A percentile compares a stretch with the other conserved stretches of the same genome.
Conservation (phyloP, 2,888 invertebrate genomes). For the Bedellia somnulentella region DNA sequence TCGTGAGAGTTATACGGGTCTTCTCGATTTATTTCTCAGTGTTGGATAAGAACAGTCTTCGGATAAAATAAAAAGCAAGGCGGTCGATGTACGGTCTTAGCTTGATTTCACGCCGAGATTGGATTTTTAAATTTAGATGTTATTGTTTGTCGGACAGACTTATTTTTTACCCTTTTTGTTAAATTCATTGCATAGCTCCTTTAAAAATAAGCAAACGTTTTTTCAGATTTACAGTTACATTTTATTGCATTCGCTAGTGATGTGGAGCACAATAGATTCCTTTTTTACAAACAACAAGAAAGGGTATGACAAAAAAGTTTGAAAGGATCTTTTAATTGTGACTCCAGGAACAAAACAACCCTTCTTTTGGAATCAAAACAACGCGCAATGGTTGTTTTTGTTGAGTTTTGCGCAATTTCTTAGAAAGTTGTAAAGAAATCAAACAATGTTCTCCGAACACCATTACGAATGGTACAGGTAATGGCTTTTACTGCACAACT, state of each 20-base stretch:
- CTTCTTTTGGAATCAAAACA: conserved; percentile 34
- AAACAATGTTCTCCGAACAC: conserved; percentile 10
- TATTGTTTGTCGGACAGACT: no score
- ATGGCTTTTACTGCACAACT: no score
- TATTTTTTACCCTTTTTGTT: no score
- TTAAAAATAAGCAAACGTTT: no score
- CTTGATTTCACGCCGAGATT: conserved; percentile 44
- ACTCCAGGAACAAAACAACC: conserved; percentile 43
- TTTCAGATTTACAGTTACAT: no score
- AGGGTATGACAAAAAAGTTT: conserved; percentile 40
- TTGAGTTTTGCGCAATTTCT: conserved; percentile 20
- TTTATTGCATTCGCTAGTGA: no score
- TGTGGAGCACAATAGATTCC: no score
- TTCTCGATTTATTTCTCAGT: conserved; percentile 40
- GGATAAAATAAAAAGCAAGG: conserved; percentile 41
- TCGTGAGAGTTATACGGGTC: conserved; percentile 51
- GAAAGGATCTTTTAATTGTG: conserved; percentile 41
- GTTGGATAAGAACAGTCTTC: conserved; percentile 36
- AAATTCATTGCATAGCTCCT: no score
- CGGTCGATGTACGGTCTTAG: conserved; percentile 20
- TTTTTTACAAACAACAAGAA: conserved; percentile 37
- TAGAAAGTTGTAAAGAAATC: conserved; percentile 18
- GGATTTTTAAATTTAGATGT: conserved; percentile 56
- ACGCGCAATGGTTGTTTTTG: conserved; percentile 31
- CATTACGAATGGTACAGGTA: no score